phyloP scores from a whole-genome alignment of 2,888 invertebrate genomes.

The Malachius bipustulatus region DNA sequence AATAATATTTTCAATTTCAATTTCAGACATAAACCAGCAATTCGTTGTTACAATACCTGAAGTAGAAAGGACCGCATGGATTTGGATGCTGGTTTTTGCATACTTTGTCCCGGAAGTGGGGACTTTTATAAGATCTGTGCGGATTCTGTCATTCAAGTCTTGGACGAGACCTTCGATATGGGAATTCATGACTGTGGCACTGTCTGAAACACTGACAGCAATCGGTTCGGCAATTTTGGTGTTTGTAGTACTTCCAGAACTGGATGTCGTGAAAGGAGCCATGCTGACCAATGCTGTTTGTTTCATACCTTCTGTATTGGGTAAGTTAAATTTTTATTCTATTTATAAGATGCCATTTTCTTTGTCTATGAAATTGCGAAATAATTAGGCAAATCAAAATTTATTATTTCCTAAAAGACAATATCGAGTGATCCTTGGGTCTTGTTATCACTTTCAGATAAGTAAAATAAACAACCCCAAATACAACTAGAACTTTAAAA shows the following conservation, averaged over 20 bases:
- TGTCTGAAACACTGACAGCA: slow-evolving; percentile 69
- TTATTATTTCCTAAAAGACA: too few species aligned
- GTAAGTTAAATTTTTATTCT: too few species aligned
- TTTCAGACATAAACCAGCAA: slow-evolving; percentile 47
- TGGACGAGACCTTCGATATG: slow-evolving; percentile 43
- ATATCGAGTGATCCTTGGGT: too few species aligned
- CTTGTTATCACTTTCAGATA: too few species aligned
- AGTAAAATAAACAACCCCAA: too few species aligned
- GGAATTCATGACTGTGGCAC: slow-evolving; percentile 46
- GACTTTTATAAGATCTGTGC: slow-evolving; percentile 54
- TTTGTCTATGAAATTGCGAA: too few species aligned
- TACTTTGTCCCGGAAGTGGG: slow-evolving; percentile 68
- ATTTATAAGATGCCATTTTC: too few species aligned
- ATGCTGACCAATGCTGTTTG: slow-evolving; percentile 79
- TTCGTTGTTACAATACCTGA: slow-evolving; percentile 49
- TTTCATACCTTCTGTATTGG: slow-evolving; percentile 60
- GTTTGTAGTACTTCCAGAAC: slow-evolving; percentile 62
- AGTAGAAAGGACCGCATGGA: slow-evolving; percentile 60
- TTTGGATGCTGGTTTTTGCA: slow-evolving; percentile 66
- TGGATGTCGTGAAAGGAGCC: slow-evolving; percentile 71
- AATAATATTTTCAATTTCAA: too few species aligned
- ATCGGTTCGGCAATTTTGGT: slow-evolving; percentile 66
- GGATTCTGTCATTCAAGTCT: slow-evolving; percentile 65
- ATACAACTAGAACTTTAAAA: too few species aligned
- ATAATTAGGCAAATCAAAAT: too few species aligned